Evolutionary conservation across 2,797 vertebrate species (phyloP).

Genomic region (Apodemus agrarius): DNA sequence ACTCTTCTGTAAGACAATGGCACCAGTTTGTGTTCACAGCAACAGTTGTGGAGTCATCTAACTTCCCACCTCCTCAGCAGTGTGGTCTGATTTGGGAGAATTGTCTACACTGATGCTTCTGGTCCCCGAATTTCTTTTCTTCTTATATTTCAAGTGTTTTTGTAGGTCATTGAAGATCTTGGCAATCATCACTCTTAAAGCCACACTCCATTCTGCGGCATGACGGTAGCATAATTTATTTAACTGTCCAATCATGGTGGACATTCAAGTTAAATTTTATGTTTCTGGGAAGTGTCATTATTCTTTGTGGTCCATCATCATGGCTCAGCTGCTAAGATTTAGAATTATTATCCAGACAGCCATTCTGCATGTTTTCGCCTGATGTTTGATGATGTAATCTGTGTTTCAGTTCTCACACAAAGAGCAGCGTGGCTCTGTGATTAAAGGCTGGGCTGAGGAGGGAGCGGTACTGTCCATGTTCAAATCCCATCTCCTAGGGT

Average conservation of each 20-base stretch:
- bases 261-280: not conserved
- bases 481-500: not conserved
- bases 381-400: not conserved
- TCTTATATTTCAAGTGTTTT: not conserved
- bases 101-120: not conserved
- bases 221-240: not conserved
- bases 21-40: not conserved
- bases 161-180: constrained; percentile 18
- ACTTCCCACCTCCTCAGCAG: not conserved
- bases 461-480: not conserved
- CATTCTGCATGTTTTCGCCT: not conserved
- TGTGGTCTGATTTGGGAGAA: not conserved
- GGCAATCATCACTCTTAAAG: not conserved
- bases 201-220: not conserved
- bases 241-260: not conserved
- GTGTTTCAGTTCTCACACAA: not conserved
- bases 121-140: not conserved
- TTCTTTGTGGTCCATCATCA: not conserved
- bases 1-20: not conserved
- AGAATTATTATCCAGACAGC: not conserved
- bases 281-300: not conserved
- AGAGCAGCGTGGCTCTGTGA: not conserved
- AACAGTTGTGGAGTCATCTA: not conserved
- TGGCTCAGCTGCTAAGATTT: constrained; percentile 21
- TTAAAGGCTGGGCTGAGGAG: not conserved